Evolutionary conservation across 2,797 vertebrate genomes (phyloP).

Genomic region (Kryptolebias ocellatus): DNA sequence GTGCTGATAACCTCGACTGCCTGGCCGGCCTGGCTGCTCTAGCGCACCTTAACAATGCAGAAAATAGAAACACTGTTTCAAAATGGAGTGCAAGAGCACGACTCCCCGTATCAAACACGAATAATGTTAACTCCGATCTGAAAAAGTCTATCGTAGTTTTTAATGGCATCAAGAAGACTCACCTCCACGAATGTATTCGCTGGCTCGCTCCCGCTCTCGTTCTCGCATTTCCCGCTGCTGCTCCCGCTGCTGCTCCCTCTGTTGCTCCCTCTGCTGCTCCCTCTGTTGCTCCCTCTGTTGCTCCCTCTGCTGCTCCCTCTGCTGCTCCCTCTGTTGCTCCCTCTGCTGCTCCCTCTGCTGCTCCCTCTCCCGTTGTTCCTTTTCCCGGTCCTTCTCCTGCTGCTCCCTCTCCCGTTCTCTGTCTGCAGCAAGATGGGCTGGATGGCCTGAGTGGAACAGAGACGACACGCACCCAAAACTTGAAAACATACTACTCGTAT

Average conservation of each 20-base stretch:
- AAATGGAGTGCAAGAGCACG: neutral
- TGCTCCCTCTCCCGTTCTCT: constrained; percentile 84
- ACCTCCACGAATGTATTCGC: constrained; percentile 91
- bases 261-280: constrained; percentile 50
- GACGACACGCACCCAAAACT: constrained; percentile 39
- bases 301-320: constrained; percentile 80
- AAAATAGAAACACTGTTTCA: constrained; percentile 7
- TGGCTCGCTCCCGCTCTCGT: constrained; percentile 63
- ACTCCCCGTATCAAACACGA: neutral
- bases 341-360: constrained; percentile 79
- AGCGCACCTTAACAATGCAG: constrained; percentile 71
- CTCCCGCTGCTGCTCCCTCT: constrained; percentile 65
- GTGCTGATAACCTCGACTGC: constrained; percentile 91
- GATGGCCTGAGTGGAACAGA: constrained; percentile 83
- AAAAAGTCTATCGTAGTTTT: no score
- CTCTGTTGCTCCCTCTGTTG: constrained; percentile 77
- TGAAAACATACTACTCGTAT: neutral
- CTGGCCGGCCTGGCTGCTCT: constrained; percentile 90
- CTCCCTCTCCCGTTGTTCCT: constrained; percentile 68
- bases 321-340: constrained; percentile 83
- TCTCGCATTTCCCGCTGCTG: constrained; percentile 74
- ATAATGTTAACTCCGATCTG: no score
- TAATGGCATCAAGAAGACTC: constrained; percentile 33
- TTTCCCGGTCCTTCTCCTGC: constrained; percentile 82
- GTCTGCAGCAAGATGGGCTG: constrained; percentile 88